Base-by-base conservation (phyloP, 1,140 invertebrate genomes). In the Steinernema feltiae region DNA sequence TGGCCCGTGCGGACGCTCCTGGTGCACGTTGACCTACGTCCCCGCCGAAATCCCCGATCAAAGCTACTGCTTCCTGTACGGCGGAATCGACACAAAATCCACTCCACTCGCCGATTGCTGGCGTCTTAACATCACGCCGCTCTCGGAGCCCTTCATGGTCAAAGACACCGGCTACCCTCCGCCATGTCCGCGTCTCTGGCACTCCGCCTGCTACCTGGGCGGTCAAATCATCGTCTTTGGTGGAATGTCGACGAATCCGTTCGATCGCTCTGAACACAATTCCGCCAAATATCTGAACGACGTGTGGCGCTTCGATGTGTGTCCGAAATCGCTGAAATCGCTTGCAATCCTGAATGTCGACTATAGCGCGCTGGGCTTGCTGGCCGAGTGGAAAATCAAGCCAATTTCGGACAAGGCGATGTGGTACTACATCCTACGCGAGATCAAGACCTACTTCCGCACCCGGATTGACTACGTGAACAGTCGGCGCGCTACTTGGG, bases 221-320 rank as follows among this genome's bases (percentile, higher is more conserved):
- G 53, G 53, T 27, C 53, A 63, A 27, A 63, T 63, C 53, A 63
- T 63, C 53, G 24, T 63, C 24, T 63, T 63, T 27, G 53, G 53
- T 21, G 53, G 53, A 27, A 63, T 63, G 53, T 7, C 53, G 7
- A 15, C 53, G 3, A 63, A 63, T 21, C 53, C 53, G 12, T 63
- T 63, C 24, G 53, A 63, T 21, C 53, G 53, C 7, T 63, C 53
- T 3, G 53, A 63, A 3, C 24, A 12, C 15, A 63, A 12, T 27
- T 27, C 12, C 12, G 53, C 53, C 7, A 15, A 21, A 15, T 63
- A 63, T 27, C 24, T 63, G 12, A 63, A 63, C 53, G 53, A 63
- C 53, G 24, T 63, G 2, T 63, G 53, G 53, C 53, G 53, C 12
- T 63, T n/a, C 24, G 53, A 63, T 21, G 53, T 63, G 53, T 12